Percentiles rank a stretch among this genome's conserved stretches.
These are phyloP conservation scores for Thecophora atra DNA, from an alignment of 2,888 invertebrate species.

Conservation along the genomic window DNA sequence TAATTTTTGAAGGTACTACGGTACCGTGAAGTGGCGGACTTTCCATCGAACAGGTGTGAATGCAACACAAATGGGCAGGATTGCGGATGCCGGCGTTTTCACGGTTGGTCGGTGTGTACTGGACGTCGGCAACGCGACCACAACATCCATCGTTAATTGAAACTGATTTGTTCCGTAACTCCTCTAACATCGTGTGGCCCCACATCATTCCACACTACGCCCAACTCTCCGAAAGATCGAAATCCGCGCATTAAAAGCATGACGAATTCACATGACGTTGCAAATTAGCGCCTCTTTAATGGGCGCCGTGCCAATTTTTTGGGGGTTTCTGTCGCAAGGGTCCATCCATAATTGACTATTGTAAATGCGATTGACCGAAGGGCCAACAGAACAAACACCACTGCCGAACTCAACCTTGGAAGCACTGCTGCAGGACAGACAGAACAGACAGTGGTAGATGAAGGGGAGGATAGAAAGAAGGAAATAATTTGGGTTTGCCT, in stretches of 20 bases:
- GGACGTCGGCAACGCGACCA: conserved; percentile 29
- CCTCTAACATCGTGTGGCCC: not conserved
- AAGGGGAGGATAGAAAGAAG: not conserved
- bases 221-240: not conserved
- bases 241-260: conserved; percentile 7
- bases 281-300: conserved; percentile 22
- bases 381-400: not conserved
- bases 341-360: not conserved
- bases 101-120: conserved; percentile 13
- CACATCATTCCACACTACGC: not conserved
- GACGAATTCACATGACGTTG: conserved; percentile 1
- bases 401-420: not conserved
- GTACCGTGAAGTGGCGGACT: too few relatives aligned
- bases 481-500: not conserved
- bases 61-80: conserved; percentile 17
- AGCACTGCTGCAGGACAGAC: not conserved
- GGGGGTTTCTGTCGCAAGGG: not conserved
- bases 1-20: too few relatives aligned
- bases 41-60: conserved; percentile 21
- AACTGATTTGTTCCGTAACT: conserved; percentile 8
- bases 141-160: conserved; percentile 34
- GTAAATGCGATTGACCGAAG: not conserved
- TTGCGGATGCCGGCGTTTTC: conserved; percentile 18
- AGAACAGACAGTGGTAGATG: not conserved
- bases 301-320: conserved; percentile 4